phyloP scores from a whole-genome alignment of 1,140 invertebrate genomes.

The Streblospio benedicti region DNA sequence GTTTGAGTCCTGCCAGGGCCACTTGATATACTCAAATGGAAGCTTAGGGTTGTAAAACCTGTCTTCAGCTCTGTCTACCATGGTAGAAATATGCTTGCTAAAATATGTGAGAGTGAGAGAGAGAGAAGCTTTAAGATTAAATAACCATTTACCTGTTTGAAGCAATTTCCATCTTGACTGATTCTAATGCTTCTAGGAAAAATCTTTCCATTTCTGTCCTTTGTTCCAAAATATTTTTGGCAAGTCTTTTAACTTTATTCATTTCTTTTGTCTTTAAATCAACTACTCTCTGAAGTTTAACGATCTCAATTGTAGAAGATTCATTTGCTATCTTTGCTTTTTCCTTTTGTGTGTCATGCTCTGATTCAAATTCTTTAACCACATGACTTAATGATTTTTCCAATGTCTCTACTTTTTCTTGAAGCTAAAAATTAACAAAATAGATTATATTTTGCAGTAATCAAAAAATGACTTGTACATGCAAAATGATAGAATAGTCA shows the following conservation, averaged over 20 bases:
- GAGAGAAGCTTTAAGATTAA: too few species aligned
- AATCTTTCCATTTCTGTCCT: constrained; percentile 46
- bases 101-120: too few species aligned
- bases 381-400: constrained; percentile 44
- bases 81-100: too few species aligned
- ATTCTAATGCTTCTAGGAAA: constrained; percentile 41
- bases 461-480: background rate
- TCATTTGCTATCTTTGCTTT: constrained; percentile 33
- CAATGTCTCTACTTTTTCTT: constrained; percentile 37
- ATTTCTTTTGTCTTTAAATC: constrained; percentile 46
- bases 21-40: too few species aligned
- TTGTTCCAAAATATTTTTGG: constrained; percentile 45
- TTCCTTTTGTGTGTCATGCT: constrained; percentile 27
- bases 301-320: constrained; percentile 36
- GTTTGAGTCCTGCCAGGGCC: too few species aligned
- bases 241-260: constrained; percentile 44
- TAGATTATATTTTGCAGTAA: background rate
- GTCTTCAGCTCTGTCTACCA: too few species aligned
- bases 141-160: constrained; percentile 42
- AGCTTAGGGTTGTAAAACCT: too few species aligned
- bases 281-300: constrained; percentile 40
- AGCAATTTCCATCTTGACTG: constrained; percentile 41
- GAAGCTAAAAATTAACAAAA: constrained; percentile 29
- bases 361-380: constrained; percentile 41
- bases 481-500: too few species aligned